phyloP scores from a whole-genome alignment of 53 echinoderm and acorn worm species.

The Luidia sarsii region DNA sequence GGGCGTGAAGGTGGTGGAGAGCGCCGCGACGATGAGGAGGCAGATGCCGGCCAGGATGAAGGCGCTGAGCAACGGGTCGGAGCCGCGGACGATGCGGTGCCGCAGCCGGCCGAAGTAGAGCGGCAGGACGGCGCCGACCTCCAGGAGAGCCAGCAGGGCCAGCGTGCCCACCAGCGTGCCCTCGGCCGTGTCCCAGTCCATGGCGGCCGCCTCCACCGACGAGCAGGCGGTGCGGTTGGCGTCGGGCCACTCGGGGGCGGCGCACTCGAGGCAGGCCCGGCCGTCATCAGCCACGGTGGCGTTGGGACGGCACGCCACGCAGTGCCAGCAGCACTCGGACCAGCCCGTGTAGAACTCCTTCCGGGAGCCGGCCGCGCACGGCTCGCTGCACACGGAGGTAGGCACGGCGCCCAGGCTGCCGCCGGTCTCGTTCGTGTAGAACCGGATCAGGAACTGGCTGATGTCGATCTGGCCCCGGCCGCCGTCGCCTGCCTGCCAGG shows the following conservation, averaged over 20 bases:
- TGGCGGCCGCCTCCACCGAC: constrained; percentile 40
- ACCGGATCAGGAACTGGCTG: constrained; percentile 31
- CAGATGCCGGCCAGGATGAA: constrained; percentile 58
- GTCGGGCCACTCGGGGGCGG: constrained; percentile 64
- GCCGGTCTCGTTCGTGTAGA: constrained; percentile 56
- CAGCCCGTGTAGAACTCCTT: constrained; percentile 55
- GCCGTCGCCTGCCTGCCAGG: constrained; percentile 69
- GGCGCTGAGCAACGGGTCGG: constrained; percentile 64
- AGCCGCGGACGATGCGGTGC: constrained; percentile 42
- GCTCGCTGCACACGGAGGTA: constrained; percentile 69
- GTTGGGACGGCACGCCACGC: constrained; percentile 54
- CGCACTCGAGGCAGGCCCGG: constrained; percentile 62
- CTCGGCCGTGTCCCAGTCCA: constrained; percentile 60
- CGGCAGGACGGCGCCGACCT: constrained; percentile 23
- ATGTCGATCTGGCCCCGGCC: constrained; percentile 23
- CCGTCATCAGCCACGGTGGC: constrained; percentile 55
- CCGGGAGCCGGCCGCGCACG: constrained; percentile 53
- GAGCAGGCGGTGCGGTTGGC: constrained; percentile 65
- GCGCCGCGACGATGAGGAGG: constrained; percentile 41
- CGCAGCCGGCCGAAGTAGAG: constrained; percentile 57
- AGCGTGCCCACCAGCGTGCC: constrained; percentile 55
- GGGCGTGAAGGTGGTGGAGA: constrained; percentile 48
- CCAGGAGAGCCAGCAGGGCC: constrained; percentile 52
- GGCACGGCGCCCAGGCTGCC: constrained; percentile 34
- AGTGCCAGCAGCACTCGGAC: constrained; percentile 82